Conservation (phyloP, 2,888 invertebrate species). For the Chrysolina americana region DNA sequence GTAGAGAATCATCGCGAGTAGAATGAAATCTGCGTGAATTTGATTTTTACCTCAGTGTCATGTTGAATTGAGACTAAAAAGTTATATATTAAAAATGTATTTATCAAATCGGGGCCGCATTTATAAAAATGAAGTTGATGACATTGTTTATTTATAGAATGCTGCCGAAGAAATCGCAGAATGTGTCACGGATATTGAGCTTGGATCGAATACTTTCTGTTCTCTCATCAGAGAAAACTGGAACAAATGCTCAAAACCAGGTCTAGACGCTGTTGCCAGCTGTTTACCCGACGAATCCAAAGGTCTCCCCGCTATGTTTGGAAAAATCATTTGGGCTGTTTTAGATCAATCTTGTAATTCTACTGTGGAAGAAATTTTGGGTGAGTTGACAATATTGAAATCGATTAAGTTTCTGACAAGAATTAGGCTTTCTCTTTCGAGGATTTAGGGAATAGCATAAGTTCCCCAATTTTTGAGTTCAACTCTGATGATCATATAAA, state of each 20-base stretch:
- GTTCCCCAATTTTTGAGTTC: no score
- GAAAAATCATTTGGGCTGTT: constrained; percentile 39
- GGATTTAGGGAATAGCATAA: no score
- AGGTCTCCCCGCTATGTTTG: constrained; percentile 33
- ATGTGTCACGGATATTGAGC: constrained; percentile 43
- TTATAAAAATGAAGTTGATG: not conserved
- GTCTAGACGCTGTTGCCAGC: constrained; percentile 34
- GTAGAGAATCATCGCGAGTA: no score
- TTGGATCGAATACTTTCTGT: constrained; percentile 48
- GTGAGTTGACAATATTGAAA: constrained; percentile 32
- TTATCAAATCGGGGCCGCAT: not conserved
- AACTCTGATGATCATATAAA: no score
- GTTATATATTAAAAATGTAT: not conserved
- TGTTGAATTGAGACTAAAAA: no score
- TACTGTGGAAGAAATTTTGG: constrained; percentile 48
- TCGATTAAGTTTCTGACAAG: not conserved
- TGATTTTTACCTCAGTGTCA: no score
- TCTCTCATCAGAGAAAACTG: constrained; percentile 43
- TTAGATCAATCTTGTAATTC: constrained; percentile 47
- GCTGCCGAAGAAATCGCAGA: constrained; percentile 22
- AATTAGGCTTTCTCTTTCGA: no score
- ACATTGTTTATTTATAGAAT: constrained; percentile 26
- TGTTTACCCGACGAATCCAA: constrained; percentile 48
- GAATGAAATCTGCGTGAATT: no score
- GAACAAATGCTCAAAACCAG: constrained; percentile 45